Conservation (phyloP, 2,888 invertebrate species). For the Lamellibrachia columna region DNA sequence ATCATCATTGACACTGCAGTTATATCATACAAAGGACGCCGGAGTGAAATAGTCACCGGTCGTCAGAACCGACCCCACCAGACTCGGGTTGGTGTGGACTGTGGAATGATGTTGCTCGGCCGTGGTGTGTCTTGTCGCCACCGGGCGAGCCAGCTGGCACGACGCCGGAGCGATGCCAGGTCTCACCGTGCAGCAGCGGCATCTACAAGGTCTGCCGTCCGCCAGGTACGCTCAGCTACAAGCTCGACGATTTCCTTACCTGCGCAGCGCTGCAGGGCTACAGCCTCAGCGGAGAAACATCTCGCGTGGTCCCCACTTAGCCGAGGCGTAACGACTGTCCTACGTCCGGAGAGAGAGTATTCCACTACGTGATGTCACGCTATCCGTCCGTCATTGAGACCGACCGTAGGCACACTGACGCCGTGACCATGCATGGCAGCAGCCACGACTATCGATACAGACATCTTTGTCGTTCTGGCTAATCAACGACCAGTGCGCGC, state of each 20-base stretch:
- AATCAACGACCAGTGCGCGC: slow-evolving; percentile 16
- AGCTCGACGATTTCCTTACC: not conserved
- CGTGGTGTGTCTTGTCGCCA: not conserved
- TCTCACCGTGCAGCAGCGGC: not conserved
- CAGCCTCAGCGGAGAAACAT: not conserved
- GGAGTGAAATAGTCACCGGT: not conserved
- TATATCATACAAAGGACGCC: not conserved
- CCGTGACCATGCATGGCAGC: not conserved
- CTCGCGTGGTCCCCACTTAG: not conserved
- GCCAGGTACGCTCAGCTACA: not conserved
- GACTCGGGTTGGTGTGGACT: not conserved
- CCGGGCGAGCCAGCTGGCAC: not conserved
- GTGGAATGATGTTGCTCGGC: not conserved
- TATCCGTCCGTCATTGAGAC: not conserved
- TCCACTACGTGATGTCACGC: not conserved
- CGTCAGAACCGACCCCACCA: not conserved
- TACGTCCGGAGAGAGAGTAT: not conserved
- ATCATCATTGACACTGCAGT: not conserved
- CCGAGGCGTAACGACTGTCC: not conserved
- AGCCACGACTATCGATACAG: not conserved
- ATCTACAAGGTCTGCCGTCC: not conserved
- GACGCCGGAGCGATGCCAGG: not conserved
- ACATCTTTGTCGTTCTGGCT: not conserved
- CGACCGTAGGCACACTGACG: not conserved
- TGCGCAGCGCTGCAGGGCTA: not conserved